phyloP scores from a whole-genome alignment of 1,140 invertebrate species.

The Caligus rogercresseyi region DNA sequence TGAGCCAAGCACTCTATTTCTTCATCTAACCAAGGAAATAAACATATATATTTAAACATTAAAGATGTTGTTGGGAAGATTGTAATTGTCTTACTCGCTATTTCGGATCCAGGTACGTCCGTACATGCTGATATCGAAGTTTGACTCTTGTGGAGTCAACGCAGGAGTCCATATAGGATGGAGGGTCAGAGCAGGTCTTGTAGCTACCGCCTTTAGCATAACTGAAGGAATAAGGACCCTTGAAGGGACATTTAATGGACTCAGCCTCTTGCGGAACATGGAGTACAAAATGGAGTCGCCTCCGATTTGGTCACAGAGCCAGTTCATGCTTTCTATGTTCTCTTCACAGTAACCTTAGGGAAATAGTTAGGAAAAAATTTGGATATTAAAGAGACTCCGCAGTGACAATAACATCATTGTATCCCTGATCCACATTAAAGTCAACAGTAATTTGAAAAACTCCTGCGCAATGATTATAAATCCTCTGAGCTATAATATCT shows the following conservation, averaged over 20 bases:
- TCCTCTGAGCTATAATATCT: too few relatives aligned
- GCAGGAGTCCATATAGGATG: slow-evolving; percentile 57
- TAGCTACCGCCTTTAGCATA: slow-evolving; percentile 48
- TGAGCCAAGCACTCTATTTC: slow-evolving; percentile 63
- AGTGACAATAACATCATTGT: too few relatives aligned
- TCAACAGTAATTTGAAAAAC: too few relatives aligned
- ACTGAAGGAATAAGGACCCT: slow-evolving; percentile 55
- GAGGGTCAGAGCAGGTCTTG: slow-evolving; percentile 49
- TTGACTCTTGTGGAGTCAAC: slow-evolving; percentile 58
- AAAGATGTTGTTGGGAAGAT: not conserved
- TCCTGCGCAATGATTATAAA: too few relatives aligned
- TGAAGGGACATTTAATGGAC: slow-evolving; percentile 29
- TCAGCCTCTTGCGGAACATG: slow-evolving; percentile 58
- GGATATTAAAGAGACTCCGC: too few relatives aligned
- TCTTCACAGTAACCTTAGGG: slow-evolving; percentile 17
- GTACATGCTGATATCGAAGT: slow-evolving; percentile 78
- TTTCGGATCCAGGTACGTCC: slow-evolving; percentile 55
- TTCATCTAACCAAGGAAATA: slow-evolving; percentile 43
- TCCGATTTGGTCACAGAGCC: slow-evolving; percentile 58
- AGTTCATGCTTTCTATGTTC: slow-evolving; percentile 1
- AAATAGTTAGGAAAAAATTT: too few relatives aligned
- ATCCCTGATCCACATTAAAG: too few relatives aligned
- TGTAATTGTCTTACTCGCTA: slow-evolving; percentile 29
- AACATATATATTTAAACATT: slow-evolving; percentile 15
- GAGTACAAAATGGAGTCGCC: slow-evolving; percentile 69